These are phyloP conservation scores for Gymnopithys bicolor DNA, from an alignment of 2,797 vertebrate species.

Conservation along the genomic window DNA sequence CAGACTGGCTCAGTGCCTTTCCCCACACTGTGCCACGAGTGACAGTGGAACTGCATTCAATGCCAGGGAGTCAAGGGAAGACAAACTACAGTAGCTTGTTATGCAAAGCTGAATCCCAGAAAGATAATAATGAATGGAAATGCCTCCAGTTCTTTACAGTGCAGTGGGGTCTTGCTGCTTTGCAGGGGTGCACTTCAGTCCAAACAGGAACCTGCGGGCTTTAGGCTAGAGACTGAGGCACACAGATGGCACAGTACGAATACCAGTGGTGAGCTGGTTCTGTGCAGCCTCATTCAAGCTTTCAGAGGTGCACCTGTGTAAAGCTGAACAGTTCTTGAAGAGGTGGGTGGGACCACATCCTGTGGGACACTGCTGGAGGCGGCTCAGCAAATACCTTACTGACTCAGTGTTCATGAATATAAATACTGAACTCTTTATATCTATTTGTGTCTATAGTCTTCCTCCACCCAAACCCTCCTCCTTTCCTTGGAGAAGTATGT, in stretches of 20 bases:
- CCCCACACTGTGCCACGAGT: background rate
- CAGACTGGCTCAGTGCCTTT: background rate
- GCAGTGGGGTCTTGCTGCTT: background rate
- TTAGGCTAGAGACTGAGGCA: background rate
- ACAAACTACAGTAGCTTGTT: background rate
- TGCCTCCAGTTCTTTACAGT: background rate
- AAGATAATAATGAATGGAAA: background rate
- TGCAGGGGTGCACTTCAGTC: background rate
- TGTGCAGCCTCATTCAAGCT: background rate
- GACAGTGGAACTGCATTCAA: rapidly evolving
- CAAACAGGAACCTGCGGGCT: rapidly evolving
- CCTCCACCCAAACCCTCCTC: background rate
- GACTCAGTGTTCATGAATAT: rapidly evolving
- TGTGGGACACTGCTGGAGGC: background rate
- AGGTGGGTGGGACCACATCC: background rate
- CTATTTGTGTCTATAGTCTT: background rate
- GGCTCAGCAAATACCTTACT: background rate
- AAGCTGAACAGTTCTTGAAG: background rate
- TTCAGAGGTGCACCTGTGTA: rapidly evolving
- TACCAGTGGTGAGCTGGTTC: background rate
- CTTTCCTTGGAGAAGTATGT: background rate
- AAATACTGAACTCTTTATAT: background rate
- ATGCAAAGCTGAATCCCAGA: background rate
- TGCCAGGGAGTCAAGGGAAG: background rate
- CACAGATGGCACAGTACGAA: rapidly evolving